Percentiles rank a stretch among this genome's conserved stretches.
These are phyloP conservation scores for Chloebia gouldiae DNA, from an alignment of 2,113 vertebrate genomes.

Conservation along the genomic window DNA sequence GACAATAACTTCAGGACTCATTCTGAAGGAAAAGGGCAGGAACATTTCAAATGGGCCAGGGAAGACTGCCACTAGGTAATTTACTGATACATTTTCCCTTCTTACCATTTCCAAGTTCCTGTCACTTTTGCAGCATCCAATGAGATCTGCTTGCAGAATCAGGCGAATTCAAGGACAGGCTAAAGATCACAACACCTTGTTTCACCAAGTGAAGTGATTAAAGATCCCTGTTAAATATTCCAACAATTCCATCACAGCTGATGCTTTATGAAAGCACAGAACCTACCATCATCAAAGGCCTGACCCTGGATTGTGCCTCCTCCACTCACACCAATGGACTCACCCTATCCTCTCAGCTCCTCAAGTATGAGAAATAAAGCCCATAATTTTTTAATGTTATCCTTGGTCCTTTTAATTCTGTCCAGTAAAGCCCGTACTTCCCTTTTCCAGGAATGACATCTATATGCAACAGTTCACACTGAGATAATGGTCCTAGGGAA, in stretches of 20 bases:
- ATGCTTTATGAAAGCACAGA: neutral
- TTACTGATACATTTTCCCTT: neutral
- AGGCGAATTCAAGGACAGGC: neutral
- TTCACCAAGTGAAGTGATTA: neutral
- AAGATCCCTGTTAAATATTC: neutral
- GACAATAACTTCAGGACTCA: neutral
- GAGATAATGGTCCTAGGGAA: neutral
- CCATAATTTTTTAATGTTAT: neutral
- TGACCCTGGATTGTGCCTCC: neutral
- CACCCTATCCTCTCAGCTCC: neutral
- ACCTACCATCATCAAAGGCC: neutral
- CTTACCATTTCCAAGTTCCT: neutral
- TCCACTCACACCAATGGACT: neutral
- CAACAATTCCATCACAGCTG: accelerated
- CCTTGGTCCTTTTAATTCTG: neutral
- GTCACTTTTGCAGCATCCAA: neutral
- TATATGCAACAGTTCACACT: neutral
- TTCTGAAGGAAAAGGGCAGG: neutral
- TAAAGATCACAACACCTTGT: neutral
- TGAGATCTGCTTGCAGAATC: neutral
- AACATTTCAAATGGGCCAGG: neutral
- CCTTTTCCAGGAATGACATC: neutral
- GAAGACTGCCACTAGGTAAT: neutral
- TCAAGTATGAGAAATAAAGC: neutral
- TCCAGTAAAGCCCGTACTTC: neutral